Percentiles rank a stretch among this genome's conserved stretches.
These are phyloP conservation scores for Pluvialis apricaria DNA, from an alignment of 2,113 vertebrate genomes.

Conservation along the genomic window DNA sequence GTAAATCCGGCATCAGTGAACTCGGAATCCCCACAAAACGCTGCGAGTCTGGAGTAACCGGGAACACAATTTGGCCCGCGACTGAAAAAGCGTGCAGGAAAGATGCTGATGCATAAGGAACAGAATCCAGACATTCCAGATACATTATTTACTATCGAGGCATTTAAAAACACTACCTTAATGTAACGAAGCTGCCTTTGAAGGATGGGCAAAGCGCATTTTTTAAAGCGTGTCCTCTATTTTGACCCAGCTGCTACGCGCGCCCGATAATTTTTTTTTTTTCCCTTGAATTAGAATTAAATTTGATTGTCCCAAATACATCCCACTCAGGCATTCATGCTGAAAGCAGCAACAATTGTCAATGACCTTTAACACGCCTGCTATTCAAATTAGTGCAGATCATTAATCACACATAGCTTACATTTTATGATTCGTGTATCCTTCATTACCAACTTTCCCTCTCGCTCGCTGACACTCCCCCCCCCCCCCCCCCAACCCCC, in stretches of 20 bases:
- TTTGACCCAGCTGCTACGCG: not conserved
- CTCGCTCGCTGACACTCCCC: not conserved
- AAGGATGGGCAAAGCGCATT: not conserved
- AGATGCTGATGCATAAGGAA: conserved; percentile 6
- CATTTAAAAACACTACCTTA: not conserved
- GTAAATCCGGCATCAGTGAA: not conserved
- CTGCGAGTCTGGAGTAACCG: not conserved
- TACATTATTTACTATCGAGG: not conserved
- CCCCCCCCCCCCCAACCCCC: not conserved
- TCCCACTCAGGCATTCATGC: conserved; percentile 56
- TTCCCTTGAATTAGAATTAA: conserved; percentile 36
- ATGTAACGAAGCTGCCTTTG: not conserved
- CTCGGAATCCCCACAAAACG: not conserved
- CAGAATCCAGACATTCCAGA: conserved; percentile 13
- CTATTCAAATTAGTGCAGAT: conserved; percentile 64
- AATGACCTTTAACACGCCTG: conserved; percentile 64
- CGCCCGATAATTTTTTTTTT: not conserved
- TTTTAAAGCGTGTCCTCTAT: not conserved
- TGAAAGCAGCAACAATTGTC: conserved; percentile 71
- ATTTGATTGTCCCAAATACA: conserved; percentile 48
- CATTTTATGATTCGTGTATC: conserved; percentile 60
- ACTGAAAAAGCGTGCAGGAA: not conserved
- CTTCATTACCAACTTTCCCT: conserved; percentile 45
- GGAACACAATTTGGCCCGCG: not conserved
- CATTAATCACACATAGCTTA: conserved; percentile 62